Base-by-base conservation (phyloP, 2,113 vertebrate species). In the Pogonocichla stellata region DNA sequence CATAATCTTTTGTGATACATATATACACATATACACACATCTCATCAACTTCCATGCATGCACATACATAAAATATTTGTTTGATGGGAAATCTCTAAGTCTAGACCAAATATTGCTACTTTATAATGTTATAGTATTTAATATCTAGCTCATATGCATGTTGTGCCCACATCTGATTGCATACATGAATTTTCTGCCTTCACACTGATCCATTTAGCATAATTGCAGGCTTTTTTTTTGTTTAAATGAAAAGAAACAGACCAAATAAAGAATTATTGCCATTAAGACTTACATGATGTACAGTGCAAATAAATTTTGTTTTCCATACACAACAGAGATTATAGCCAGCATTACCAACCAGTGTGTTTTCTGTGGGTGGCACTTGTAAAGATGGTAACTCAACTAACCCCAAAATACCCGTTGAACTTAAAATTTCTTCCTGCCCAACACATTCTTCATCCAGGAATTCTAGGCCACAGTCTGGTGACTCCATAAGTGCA, bases 131-230 rank as follows among this genome's bases (percentile, higher is more conserved):
- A 67, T 11, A 86, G 56, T 71, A 40, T 70, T 80, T 92, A 86
- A n/a, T 73, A 80, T 67, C 40, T 88, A 90, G 61, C 43, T 70
- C 48, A 56, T 24, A 65, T 9, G 78, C 34, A 67, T 74, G 26
- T 94, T 94, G 75, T 77, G 67, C 82, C 69, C 64, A 80, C n/a
- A 84, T 74, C 48, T 92, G 85, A 86, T 51, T 86, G 56, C 43
- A 94, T 56, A 74, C 31, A 80, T 57, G 89, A 58, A 36, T 94
- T 65, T 85, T 92, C 75, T 90, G 58, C 80, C 89, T 89, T 93
- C 64, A 69, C 38, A 45, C 38, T 66, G 54, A 70, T 84, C 83
- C 20, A 83, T 70, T 83, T 64, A 86, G 64, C 60, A 88, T 92
- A 93, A 91, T 80, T 83, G 28, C 47, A 95, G 58, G 22, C 20